A percentile compares a stretch with the other conserved stretches of the same genome.
phyloP scores from a whole-genome alignment of 2,113 vertebrate species.

The Centropristis striata region DNA sequence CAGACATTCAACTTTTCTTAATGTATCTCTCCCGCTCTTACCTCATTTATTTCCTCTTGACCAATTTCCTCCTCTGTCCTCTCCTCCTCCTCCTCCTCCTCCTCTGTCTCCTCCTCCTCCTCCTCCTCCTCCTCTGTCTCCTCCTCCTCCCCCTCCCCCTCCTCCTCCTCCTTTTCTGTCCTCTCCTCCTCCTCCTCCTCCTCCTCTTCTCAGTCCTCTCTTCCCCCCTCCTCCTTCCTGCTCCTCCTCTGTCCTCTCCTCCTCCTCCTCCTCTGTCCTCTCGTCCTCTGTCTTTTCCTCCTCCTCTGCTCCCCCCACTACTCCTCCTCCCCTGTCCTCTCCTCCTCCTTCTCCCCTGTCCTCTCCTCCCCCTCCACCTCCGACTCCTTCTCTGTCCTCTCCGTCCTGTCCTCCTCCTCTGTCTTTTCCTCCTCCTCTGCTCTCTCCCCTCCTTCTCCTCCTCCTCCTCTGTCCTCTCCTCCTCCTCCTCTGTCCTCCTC shows the following conservation, averaged over 20 bases:
- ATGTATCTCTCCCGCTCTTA: conserved; percentile 20
- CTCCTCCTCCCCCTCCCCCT: not conserved
- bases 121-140: conserved; percentile 35
- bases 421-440: conserved; percentile 13
- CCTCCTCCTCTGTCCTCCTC: conserved; percentile 18
- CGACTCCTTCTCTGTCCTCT: too few species aligned
- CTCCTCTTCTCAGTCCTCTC: conserved; percentile 5
- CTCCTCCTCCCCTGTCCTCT: conserved; percentile 1
- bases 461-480: not conserved
- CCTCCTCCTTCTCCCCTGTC: conserved; percentile 13
- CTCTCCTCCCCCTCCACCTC: conserved; percentile 4
- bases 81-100: conserved; percentile 13
- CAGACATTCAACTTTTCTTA: conserved; percentile 15
- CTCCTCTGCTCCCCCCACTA: too few species aligned
- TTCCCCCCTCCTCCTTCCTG: conserved; percentile 13
- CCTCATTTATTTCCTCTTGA: conserved; percentile 57
- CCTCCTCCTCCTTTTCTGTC: conserved; percentile 8
- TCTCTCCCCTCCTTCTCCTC: conserved; percentile 6
- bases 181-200: conserved; percentile 24
- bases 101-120: conserved; percentile 5
- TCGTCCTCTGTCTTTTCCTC: too few species aligned
- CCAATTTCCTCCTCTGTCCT: conserved; percentile 33
- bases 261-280: conserved; percentile 21
- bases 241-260: not conserved
- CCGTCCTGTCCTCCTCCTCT: conserved; percentile 10